These are phyloP conservation scores for Notolepis coatsorum DNA, from an alignment of 2,797 vertebrate species.

Conservation along the genomic window DNA sequence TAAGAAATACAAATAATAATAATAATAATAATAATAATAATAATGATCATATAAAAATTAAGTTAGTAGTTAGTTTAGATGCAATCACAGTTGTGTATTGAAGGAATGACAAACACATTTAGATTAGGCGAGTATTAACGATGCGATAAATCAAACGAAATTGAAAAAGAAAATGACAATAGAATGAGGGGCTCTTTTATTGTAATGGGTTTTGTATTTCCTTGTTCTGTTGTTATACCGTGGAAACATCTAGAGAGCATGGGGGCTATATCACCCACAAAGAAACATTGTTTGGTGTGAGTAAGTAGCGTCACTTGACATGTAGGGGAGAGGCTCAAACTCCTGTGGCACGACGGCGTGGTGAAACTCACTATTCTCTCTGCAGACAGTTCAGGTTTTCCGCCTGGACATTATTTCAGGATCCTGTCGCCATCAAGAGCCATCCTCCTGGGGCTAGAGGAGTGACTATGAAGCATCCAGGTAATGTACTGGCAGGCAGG, in stretches of 20 bases:
- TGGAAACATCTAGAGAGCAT: constrained; percentile 1
- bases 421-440: constrained; percentile 11
- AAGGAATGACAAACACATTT: too few relatives aligned
- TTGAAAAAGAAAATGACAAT: too few relatives aligned
- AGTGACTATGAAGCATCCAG: constrained; percentile 40
- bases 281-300: constrained; percentile 69
- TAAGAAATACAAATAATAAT: too few relatives aligned
- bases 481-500: constrained; percentile 50
- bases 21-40: too few relatives aligned
- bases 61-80: too few relatives aligned
- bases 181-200: too few relatives aligned
- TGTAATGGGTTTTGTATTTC: constrained; percentile 2
- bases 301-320: constrained; percentile 77
- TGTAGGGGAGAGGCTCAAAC: constrained; percentile 49
- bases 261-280: constrained; percentile 34
- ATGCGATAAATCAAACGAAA: too few relatives aligned
- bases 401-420: constrained; percentile 45
- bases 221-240: constrained; percentile 16
- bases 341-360: constrained; percentile 27
- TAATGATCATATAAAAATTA: too few relatives aligned
- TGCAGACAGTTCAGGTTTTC: constrained; percentile 55
- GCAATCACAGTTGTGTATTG: too few relatives aligned
- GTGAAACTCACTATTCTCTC: constrained; percentile 61
- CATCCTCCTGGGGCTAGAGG: constrained; percentile 6
- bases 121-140: too few relatives aligned